phyloP scores from a whole-genome alignment of 2,888 invertebrate species.

The Fabriciana adippe region DNA sequence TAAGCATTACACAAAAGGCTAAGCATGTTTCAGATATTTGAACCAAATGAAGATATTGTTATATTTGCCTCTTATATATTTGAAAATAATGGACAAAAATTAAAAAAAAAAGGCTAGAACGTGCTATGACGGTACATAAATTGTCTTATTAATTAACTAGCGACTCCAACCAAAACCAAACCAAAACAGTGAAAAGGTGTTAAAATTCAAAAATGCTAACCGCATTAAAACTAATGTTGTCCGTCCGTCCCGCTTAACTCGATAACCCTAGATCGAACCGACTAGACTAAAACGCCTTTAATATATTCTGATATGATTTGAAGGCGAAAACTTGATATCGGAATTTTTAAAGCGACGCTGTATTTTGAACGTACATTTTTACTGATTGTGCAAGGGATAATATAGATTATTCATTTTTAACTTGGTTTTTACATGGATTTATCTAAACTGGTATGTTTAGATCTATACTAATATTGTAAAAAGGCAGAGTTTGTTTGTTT shows the following conservation, averaged over 20 bases:
- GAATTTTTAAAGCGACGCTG: slow-evolving; percentile 10
- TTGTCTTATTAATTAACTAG: no score
- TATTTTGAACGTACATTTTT: slow-evolving; percentile 7
- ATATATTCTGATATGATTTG: slow-evolving; percentile 35
- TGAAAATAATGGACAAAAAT: no score
- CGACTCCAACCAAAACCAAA: no score
- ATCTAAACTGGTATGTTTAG: background rate
- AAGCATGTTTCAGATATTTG: no score
- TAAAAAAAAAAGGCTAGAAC: no score
- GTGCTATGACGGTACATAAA: no score
- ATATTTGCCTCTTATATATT: no score
- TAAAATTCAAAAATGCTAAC: slow-evolving; percentile 35
- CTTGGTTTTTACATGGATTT: background rate
- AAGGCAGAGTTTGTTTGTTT: no score
- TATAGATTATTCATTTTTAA: background rate
- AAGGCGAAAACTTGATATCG: slow-evolving; percentile 17
- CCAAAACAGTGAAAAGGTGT: background rate
- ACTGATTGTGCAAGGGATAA: background rate
- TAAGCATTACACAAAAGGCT: no score
- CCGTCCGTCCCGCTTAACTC: slow-evolving; percentile 35
- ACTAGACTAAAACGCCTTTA: slow-evolving; percentile 37
- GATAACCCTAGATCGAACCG: slow-evolving; percentile 37
- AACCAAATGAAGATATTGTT: no score
- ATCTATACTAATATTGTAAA: no score
- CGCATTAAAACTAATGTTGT: slow-evolving; percentile 33